These are phyloP conservation scores for Epinephelus fuscoguttatus DNA, from an alignment of 2,113 vertebrate genomes.

Conservation along the genomic window DNA sequence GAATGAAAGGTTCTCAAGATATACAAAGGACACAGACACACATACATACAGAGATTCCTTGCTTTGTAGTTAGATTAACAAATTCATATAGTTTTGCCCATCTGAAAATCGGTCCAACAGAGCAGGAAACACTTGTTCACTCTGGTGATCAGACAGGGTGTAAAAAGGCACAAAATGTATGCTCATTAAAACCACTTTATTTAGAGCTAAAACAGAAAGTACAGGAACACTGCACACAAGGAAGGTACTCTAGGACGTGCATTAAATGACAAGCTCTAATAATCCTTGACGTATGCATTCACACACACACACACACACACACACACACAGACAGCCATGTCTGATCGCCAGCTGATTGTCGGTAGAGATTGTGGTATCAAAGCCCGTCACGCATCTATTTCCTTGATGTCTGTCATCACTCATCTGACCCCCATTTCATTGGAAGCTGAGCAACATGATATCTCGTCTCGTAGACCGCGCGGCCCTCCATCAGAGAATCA, in stretches of 20 bases:
- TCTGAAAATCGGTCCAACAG: neutral
- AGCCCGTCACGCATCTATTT: conserved; percentile 20
- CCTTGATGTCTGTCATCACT: conserved; percentile 39
- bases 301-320: neutral
- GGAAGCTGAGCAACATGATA: conserved; percentile 31
- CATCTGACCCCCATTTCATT: conserved; percentile 58
- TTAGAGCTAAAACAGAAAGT: neutral
- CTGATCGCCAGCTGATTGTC: conserved; percentile 6
- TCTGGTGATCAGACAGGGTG: neutral
- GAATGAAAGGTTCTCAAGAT: too few species aligned
- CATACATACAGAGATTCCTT: too few species aligned
- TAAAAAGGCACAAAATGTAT: neutral
- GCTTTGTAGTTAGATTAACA: too few species aligned
- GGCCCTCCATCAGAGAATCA: conserved; percentile 35
- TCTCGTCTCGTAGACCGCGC: conserved; percentile 10
- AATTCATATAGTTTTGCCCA: too few species aligned
- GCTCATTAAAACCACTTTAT: neutral
- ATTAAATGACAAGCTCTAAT: neutral
- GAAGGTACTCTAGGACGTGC: neutral
- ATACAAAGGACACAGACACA: too few species aligned
- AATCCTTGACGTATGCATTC: neutral
- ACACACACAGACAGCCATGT: neutral
- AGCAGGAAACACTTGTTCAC: neutral
- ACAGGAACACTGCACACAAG: neutral
- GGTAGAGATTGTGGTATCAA: conserved; percentile 30